phyloP scores from a whole-genome alignment of 2,113 vertebrate species.

The Anhinga anhinga region DNA sequence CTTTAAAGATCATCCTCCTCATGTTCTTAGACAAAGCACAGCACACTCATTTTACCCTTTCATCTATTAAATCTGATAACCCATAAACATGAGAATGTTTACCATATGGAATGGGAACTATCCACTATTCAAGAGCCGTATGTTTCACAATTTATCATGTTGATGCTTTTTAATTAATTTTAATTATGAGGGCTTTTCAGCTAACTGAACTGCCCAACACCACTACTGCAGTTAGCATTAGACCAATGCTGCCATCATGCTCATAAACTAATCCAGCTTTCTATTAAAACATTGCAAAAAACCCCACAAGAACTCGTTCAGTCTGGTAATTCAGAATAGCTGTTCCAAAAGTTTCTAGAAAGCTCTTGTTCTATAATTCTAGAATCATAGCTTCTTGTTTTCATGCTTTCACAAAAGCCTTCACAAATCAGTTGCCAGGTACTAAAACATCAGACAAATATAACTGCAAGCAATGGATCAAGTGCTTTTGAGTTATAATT shows the following conservation, averaged over 20 bases:
- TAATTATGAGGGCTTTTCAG: background rate
- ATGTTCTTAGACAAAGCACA: background rate
- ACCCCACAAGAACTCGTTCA: background rate
- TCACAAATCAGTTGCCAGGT: background rate
- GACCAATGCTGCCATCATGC: background rate
- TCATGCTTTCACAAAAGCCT: background rate
- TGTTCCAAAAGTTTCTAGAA: background rate
- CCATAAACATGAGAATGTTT: background rate
- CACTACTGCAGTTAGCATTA: background rate
- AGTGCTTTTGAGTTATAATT: background rate
- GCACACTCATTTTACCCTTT: background rate
- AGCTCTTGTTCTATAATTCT: background rate
- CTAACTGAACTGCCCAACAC: background rate
- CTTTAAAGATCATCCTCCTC: background rate
- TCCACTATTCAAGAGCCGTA: background rate
- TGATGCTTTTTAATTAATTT: background rate
- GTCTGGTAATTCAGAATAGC: background rate
- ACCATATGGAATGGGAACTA: background rate
- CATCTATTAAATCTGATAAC: background rate
- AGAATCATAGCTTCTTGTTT: background rate
- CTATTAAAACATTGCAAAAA: accelerated
- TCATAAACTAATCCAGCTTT: background rate
- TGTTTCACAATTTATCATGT: background rate
- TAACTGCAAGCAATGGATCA: background rate
- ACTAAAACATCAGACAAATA: background rate